Base-by-base conservation (phyloP, 64 coral and sea anemone genomes). In the Montipora efflorescens region DNA sequence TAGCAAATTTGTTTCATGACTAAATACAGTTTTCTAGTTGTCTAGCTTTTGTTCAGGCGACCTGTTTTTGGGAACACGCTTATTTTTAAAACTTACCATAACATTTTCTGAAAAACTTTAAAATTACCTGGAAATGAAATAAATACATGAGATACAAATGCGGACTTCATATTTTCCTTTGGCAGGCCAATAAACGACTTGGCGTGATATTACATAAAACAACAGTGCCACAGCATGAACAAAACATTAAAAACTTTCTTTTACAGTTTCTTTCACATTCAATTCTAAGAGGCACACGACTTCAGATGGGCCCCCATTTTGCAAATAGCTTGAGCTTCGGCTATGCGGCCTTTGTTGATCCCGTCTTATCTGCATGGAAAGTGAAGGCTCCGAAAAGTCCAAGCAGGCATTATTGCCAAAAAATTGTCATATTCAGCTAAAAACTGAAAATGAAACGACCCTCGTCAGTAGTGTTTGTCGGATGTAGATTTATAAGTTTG, bases 131-230 rank as follows among this genome's bases (percentile, higher is more conserved):
- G 8, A 22, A 71, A 61, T 5, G 52, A 10, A 61, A 11, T 61
- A 8, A 12, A 71, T 50, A 71, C 64, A 22, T 86, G 44, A 71
- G 19, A 86, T 71, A 64, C 47, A 86, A 85, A 86, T 86, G 82
- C 45, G 82, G 71, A 86, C 46, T 47, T 14, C 68, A 36, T 36
- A 36, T 36, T 36, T 36, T 18, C 82, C 47, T 86, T 46, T 86
- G 82, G 15, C 20, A 16, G 64, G 3, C 15, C 3, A 44, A 8
- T 71, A 19, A 48, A 47, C 46, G 43, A 68, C 8, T 64, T 64
- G 61, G 23, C 14, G 46, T 11, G 45, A 71, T 70, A 86, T 86
- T 71, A 3, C 45, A 47, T 70, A 62, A 83, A 86, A 70, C 50
- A 70, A 72, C 15, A 19, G 15, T 19, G 66, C 67, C 47, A n/a